A percentile compares a stretch with the other conserved stretches of the same genome.
Conservation (phyloP, 2,113 vertebrate genomes). For the Scortum barcoo region DNA sequence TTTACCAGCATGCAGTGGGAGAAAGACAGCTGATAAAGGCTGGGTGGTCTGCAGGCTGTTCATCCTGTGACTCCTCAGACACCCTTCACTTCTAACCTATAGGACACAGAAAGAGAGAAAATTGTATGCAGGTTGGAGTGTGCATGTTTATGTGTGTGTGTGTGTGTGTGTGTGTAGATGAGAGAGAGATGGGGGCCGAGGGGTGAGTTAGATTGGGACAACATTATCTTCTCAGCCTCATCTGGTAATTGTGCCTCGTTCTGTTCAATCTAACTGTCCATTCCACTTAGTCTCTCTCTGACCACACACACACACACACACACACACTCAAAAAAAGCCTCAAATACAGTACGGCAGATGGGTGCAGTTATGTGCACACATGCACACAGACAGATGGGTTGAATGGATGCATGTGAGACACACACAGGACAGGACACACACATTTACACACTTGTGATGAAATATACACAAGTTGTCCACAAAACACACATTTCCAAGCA, state of each 20-base stretch:
- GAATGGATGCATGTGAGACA: conserved; percentile 5
- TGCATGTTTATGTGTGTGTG: conserved; percentile 3
- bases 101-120: conserved; percentile 29
- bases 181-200: conserved; percentile 16
- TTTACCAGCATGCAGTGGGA: conserved; percentile 40
- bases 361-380: conserved; percentile 23
- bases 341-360: neutral
- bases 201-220: conserved; percentile 71
- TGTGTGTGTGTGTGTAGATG: neutral
- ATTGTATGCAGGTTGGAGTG: neutral
- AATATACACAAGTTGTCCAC: conserved; percentile 3
- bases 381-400: conserved; percentile 17
- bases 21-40: conserved; percentile 45
- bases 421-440: neutral
- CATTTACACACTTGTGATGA: conserved; percentile 31
- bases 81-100: conserved; percentile 29
- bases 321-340: conserved; percentile 35
- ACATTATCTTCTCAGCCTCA: conserved; percentile 83
- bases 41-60: conserved; percentile 45
- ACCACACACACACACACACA: conserved; percentile 59
- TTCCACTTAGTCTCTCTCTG: conserved; percentile 74
- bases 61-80: conserved; percentile 43
- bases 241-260: conserved; percentile 84
- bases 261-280: conserved; percentile 84
- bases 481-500: conserved; percentile 1